Base-by-base conservation (phyloP, 2,797 vertebrate species). In the Phataginus tricuspis region DNA sequence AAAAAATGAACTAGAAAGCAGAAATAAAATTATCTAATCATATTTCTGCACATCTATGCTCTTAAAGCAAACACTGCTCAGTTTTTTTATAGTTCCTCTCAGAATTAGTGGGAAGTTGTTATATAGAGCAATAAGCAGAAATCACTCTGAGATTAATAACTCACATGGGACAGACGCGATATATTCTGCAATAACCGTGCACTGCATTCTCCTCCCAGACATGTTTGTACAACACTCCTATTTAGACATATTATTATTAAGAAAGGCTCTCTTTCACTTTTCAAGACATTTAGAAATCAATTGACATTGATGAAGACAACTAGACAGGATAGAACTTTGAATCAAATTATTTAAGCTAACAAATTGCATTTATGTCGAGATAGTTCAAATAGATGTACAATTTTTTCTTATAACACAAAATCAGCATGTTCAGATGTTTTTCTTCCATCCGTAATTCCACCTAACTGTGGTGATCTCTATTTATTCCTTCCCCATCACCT, bases 371-470 rank as follows among this genome's bases (percentile, higher is more conserved):
- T 68, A 86, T 37, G 31, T 64, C 51, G 66, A 92, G 34, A 51
- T 66, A 34, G 37, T 90, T 37, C 68, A 39, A 94, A 45, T 25
- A 3, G 34, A 59, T 78, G 31, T 10, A 13, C 11, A 63, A 51
- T 91, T 89, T 91, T 77, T 85, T 31, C 5, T 19, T 55, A 85
- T 55, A 45, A 92, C 5, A 92, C 42, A 93, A 93, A 95, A 96
- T 27, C 11, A 96, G 78, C 2, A 37, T 16, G 10, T 78, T 10
- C 49, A 94, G 42, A 55, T 91, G 2, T 63, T 96, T 95, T 29
- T 97, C 18, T 34, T 97, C 86, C 53, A 34, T 85, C 42, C 93
- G 49, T 94, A 95, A 94, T 72, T 84, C 0, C 0, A 21, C 92
- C 71, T 96, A 91, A 91, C 84, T 96, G 71, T 25, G 4, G 55